phyloP scores from a whole-genome alignment of 1,140 invertebrate species.

The Propsilocerus akamusi region DNA sequence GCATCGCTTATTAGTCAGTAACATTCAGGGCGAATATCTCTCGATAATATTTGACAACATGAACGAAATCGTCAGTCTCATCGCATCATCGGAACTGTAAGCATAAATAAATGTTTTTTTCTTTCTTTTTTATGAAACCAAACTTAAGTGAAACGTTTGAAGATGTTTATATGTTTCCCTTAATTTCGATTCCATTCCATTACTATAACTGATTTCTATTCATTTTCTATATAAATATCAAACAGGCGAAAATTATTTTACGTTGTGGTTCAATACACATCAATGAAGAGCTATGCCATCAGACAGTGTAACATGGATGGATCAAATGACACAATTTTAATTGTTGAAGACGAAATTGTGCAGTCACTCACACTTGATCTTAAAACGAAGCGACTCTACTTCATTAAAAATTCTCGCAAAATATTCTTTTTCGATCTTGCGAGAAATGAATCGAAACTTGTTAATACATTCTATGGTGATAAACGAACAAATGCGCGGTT shows the following conservation, averaged over 20 bases:
- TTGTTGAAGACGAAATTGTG: background rate
- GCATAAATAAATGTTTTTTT: no score
- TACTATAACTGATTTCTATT: no score
- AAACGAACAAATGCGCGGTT: slow-evolving; percentile 16
- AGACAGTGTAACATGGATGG: slow-evolving; percentile 50
- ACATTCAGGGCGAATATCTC: slow-evolving; percentile 51
- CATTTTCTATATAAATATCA: no score
- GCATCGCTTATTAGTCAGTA: slow-evolving; percentile 39
- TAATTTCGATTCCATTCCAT: no score
- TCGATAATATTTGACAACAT: slow-evolving; percentile 23
- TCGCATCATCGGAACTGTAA: slow-evolving; percentile 40
- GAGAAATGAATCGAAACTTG: slow-evolving; percentile 23
- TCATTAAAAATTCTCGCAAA: slow-evolving; percentile 34
- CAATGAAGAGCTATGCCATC: slow-evolving; percentile 25
- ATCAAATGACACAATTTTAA: background rate
- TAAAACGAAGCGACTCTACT: slow-evolving; percentile 43
- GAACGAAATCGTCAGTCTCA: slow-evolving; percentile 31
- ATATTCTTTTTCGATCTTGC: slow-evolving; percentile 46
- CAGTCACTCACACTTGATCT: slow-evolving; percentile 34
- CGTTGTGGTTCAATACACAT: slow-evolving; percentile 24
- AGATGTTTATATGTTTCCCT: no score
- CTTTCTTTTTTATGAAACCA: no score
- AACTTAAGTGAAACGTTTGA: no score
- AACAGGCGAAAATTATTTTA: slow-evolving; percentile 38
- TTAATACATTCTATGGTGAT: slow-evolving; percentile 22